Conservation (phyloP, 1,140 invertebrate species). For the Pogonognathellus flavescens region DNA sequence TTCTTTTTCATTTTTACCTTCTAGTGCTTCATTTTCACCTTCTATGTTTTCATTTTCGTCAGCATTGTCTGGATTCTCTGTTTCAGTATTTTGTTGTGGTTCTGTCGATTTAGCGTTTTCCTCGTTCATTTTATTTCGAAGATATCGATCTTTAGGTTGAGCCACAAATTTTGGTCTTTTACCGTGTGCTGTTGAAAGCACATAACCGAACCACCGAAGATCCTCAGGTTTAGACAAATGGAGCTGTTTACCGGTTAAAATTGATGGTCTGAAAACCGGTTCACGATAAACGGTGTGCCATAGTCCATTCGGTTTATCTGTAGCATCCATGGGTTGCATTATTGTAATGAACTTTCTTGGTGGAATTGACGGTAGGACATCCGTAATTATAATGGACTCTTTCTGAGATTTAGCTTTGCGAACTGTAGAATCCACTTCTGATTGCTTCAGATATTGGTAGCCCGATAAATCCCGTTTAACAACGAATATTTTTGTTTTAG, state of each 20-base stretch:
- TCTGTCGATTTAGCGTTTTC: background rate
- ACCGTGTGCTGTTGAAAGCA: slow-evolving; percentile 35
- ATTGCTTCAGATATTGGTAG: slow-evolving; percentile 43
- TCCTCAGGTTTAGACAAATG: slow-evolving; percentile 26
- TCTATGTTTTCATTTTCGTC: background rate
- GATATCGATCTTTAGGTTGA: slow-evolving; percentile 10
- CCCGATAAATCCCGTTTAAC: slow-evolving; percentile 53
- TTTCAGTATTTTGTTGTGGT: background rate
- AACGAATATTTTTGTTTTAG: slow-evolving; percentile 57
- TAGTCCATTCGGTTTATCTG: slow-evolving; percentile 52
- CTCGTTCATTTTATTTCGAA: background rate
- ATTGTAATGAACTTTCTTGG: slow-evolving; percentile 56
- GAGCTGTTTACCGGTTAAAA: slow-evolving; percentile 53
- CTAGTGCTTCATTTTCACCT: background rate
- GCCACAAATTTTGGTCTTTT: slow-evolving; percentile 23
- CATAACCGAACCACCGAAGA: slow-evolving; percentile 60
- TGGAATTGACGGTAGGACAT: slow-evolving; percentile 18
- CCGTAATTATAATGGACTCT: slow-evolving; percentile 48
- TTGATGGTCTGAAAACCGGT: slow-evolving; percentile 54
- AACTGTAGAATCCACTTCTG: background rate
- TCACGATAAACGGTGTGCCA: slow-evolving; percentile 56
- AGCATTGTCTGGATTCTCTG: background rate
- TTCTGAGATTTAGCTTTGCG: slow-evolving; percentile 18
- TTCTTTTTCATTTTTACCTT: background rate
- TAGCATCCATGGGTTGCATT: slow-evolving; percentile 51